A percentile compares a stretch with the other conserved stretches of the same genome.
phyloP scores from a whole-genome alignment of 2,797 vertebrate genomes.

The Galago senegalensis region DNA sequence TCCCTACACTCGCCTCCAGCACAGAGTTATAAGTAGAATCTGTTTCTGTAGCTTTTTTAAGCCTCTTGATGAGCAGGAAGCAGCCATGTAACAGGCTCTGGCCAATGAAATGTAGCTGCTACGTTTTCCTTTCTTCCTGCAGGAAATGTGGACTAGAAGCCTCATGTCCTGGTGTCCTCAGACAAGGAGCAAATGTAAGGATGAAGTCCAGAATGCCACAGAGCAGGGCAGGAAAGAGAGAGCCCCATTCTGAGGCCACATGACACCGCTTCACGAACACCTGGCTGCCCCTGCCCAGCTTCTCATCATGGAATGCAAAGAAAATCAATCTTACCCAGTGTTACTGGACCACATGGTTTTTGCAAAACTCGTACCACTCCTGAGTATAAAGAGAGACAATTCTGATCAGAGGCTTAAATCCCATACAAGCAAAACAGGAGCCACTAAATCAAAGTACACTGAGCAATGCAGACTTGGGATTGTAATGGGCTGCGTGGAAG shows the following conservation, averaged over 20 bases:
- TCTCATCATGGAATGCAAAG: fast-evolving
- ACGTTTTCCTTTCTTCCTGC: neutral
- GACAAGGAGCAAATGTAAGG: neutral
- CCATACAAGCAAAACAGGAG: neutral
- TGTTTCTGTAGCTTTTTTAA: neutral
- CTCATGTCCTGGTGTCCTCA: neutral
- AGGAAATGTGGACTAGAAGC: neutral
- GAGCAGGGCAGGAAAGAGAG: neutral
- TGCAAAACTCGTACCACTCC: neutral
- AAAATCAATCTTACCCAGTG: neutral
- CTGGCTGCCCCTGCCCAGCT: fast-evolving
- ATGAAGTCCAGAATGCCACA: no score
- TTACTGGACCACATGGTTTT: neutral
- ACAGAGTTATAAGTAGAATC: fast-evolving
- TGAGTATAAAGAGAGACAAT: neutral
- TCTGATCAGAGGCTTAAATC: neutral
- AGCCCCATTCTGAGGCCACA: no score
- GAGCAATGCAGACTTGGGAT: neutral
- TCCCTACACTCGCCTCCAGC: no score
- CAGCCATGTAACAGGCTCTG: fast-evolving
- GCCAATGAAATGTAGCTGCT: neutral
- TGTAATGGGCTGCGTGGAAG: fast-evolving
- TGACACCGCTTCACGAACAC: neutral
- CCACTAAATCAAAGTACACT: neutral
- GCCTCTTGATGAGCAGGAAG: neutral